A percentile compares a stretch with the other conserved stretches of the same genome.
phyloP scores from a whole-genome alignment of 2,888 invertebrate species.

The Cyclophora punctaria region DNA sequence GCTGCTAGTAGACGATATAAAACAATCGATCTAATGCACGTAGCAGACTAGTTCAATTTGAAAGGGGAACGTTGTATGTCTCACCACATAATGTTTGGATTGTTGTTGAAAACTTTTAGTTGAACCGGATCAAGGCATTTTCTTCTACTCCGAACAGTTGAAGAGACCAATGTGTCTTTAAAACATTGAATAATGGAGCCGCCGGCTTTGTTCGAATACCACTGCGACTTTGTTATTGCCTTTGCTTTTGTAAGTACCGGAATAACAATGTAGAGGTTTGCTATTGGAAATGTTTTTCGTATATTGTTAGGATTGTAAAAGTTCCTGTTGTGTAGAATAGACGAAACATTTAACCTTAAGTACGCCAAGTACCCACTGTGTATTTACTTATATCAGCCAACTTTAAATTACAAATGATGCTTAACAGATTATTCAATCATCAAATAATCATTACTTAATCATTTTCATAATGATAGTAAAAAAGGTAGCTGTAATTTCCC shows the following conservation, averaged over 20 bases:
- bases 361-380: too few relatives aligned
- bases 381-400: too few relatives aligned
- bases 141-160: slow-evolving; percentile 41
- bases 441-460: too few relatives aligned
- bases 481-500: too few relatives aligned
- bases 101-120: slow-evolving; percentile 71
- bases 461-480: too few relatives aligned
- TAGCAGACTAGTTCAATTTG: slow-evolving; percentile 34
- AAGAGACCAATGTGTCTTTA: slow-evolving; percentile 47
- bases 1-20: slow-evolving; percentile 17
- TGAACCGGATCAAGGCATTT: slow-evolving; percentile 48
- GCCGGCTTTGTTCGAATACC: slow-evolving; percentile 30
- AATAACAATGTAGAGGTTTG: too few relatives aligned
- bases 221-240: slow-evolving; percentile 17
- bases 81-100: slow-evolving; percentile 68
- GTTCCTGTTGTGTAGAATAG: too few relatives aligned
- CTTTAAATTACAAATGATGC: too few relatives aligned
- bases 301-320: too few relatives aligned
- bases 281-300: too few relatives aligned
- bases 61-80: slow-evolving; percentile 66
- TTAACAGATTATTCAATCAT: too few relatives aligned
- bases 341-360: too few relatives aligned
- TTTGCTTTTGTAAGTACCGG: background rate
- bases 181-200: slow-evolving; percentile 53
- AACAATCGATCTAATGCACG: slow-evolving; percentile 44